Conservation (phyloP, 1,140 invertebrate species). For the Drosophila sproati region DNA sequence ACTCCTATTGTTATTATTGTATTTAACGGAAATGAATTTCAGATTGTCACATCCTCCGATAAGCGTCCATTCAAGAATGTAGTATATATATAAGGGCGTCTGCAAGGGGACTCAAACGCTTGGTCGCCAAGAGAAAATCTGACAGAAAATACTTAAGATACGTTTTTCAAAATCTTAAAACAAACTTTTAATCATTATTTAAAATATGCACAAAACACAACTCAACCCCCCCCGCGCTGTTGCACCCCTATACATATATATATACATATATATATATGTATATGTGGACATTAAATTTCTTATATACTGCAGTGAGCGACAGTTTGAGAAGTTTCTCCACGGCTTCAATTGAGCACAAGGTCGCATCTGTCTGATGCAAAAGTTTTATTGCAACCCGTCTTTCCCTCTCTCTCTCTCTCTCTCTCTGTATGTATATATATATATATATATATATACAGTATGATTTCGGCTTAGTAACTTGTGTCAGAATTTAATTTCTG, state of each 20-base stretch:
- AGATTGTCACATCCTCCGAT: constrained; percentile 52
- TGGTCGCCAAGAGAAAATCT: too few relatives aligned
- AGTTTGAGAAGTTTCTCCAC: constrained; percentile 32
- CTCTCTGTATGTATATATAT: neutral
- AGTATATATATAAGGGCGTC: neutral
- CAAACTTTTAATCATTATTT: too few relatives aligned
- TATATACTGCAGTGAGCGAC: constrained; percentile 30
- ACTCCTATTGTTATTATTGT: constrained; percentile 25
- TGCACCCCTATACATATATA: neutral
- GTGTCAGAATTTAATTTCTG: neutral
- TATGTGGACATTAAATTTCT: constrained; percentile 4
- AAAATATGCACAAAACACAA: too few relatives aligned
- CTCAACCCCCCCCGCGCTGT: too few relatives aligned
- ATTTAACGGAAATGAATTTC: constrained; percentile 43
- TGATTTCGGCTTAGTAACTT: neutral
- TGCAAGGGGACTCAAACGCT: too few relatives aligned
- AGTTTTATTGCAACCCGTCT: constrained; percentile 3
- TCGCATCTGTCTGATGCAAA: constrained; percentile 27
- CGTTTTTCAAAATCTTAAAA: too few relatives aligned
- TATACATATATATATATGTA: constrained; percentile 7
- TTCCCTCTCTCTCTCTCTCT: neutral
- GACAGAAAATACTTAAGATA: too few relatives aligned
- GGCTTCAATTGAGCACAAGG: constrained; percentile 45
- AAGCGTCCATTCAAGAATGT: constrained; percentile 11
- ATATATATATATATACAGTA: neutral